Base-by-base conservation (phyloP, 2,888 invertebrate genomes). In the Atethmia centrago region DNA sequence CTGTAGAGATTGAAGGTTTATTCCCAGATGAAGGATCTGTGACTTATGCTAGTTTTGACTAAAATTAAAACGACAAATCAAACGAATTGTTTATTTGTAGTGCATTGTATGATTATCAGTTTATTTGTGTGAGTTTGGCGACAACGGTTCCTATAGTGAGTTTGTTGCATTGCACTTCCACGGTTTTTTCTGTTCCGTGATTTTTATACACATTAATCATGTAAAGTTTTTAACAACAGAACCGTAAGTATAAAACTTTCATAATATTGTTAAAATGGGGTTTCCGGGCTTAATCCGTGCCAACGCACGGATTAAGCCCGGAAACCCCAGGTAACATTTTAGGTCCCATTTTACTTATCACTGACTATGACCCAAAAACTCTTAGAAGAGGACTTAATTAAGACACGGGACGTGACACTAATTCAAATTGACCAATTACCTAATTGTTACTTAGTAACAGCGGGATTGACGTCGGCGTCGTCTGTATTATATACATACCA, bases 231-330 rank as follows among this genome's bases (percentile, higher is more conserved):
- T 64, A 74, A 42, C 49, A 45, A 36, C 45, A 63, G 12, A 65
- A 59, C 2, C 10, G 19, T 8, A 12, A 62, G 61, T n/a, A 66
- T 28, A n/a, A 45, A 66, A 19, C 47, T 5, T 14, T 4, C 9
- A 28, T 16, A 42, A 45, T 28, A 4, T 76, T 56, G 36, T 42
- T 51, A 51, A 76, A 51, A 31, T 31, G 4, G 31, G 2, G 4
- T 3, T 3, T 65, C 53, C 51, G 42, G 12, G 66, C 78, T 65
- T n/a, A n/a, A n/a, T n/a, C n/a, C n/a, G n/a, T n/a, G n/a, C n/a
- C n/a, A n/a, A n/a, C n/a, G 56, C 68, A 66, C 58, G 25, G 8
- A 49, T 70, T 55, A 53, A 53, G 42, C 53, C 42, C 36, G 49
- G 25, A n/a, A 28, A 12, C 0, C 2, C 45, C 49, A 40, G 71